phyloP scores from a whole-genome alignment of 2,888 invertebrate species.

The Malachius bipustulatus region DNA sequence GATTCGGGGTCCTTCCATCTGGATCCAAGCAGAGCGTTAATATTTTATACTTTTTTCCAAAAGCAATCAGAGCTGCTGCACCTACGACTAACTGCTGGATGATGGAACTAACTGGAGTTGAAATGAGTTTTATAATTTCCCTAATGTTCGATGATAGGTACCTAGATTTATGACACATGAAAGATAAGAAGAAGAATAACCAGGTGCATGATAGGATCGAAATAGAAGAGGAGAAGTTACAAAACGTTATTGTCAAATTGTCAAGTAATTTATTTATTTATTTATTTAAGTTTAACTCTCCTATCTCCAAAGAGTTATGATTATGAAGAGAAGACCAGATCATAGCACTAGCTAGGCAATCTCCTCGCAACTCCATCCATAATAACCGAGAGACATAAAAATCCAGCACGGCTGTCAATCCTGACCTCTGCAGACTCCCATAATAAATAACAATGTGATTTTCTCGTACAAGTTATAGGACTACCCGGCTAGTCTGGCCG shows the following conservation, averaged over 20 bases:
- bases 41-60: conserved; percentile 27
- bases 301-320: too few relatives aligned
- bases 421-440: conserved; percentile 23
- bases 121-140: conserved; percentile 26
- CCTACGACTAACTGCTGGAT: conserved; percentile 27
- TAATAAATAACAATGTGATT: conserved; percentile 32
- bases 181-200: background rate
- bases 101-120: too few relatives aligned
- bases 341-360: too few relatives aligned
- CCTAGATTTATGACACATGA: background rate
- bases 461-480: conserved; percentile 31
- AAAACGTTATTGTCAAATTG: too few relatives aligned
- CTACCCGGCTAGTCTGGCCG: conserved; percentile 26
- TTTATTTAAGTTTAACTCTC: too few relatives aligned
- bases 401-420: conserved; percentile 19
- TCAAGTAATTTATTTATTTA: too few relatives aligned
- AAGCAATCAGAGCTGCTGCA: conserved; percentile 25
- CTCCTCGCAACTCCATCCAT: too few relatives aligned
- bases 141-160: conserved; percentile 10
- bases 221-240: background rate
- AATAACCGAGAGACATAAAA: conserved; percentile 2
- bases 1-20: too few relatives aligned
- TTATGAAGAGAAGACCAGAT: too few relatives aligned
- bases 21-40: background rate
- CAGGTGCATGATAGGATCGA: background rate